Base-by-base conservation (phyloP, 1,140 invertebrate genomes). In the Cydia strobilella region DNA sequence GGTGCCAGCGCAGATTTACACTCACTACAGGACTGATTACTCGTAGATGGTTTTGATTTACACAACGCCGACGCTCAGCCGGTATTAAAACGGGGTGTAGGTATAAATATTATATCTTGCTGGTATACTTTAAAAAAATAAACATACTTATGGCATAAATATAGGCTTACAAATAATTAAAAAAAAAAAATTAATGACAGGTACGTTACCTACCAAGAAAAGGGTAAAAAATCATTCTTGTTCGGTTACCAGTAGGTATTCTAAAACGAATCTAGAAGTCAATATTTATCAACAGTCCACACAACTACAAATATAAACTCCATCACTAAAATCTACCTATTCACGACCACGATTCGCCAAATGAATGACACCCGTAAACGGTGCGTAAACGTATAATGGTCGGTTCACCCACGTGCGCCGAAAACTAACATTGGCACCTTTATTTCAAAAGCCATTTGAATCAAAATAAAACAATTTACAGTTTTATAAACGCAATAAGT, bases 21-120 rank as follows among this genome's bases (percentile, higher is more conserved):
- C 88, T 90, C 88, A 89, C 86, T 91, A 90, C 82, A 48, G 76
- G 83, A 82, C 82, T 90, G 90, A 91, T 90, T 91, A 89, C 87
- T 63, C 86, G 76, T 83, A 82, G 83, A 73, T 75, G 66, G 77
- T 86, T 77, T 84, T 84, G 84, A 90, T 90, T 87, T 89, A 87
- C 85, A 87, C 86, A 79, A 82, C 86, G 82, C 86, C 7, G 35
- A 39, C 9, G 35, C 7, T 82, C 86, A 88, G 86, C 81, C 74
- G 79, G 81, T 85, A 78, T 72, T 42, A 20, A 12, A 48, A 15
- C 0, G 45, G 12, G 45, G 3, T 15, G 12, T 45, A 15, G 4
- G 12, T 15, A 15, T 0, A 2, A 3, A 12, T 45, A 15, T 45
- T 13, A 45, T 45, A 45, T 45, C 9, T 42, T 7, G 5, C 13